A percentile compares a stretch with the other conserved stretches of the same genome.
These are phyloP conservation scores for Acanthosoma haemorrhoidale DNA, from an alignment of 2,888 invertebrate species.

Conservation along the genomic window DNA sequence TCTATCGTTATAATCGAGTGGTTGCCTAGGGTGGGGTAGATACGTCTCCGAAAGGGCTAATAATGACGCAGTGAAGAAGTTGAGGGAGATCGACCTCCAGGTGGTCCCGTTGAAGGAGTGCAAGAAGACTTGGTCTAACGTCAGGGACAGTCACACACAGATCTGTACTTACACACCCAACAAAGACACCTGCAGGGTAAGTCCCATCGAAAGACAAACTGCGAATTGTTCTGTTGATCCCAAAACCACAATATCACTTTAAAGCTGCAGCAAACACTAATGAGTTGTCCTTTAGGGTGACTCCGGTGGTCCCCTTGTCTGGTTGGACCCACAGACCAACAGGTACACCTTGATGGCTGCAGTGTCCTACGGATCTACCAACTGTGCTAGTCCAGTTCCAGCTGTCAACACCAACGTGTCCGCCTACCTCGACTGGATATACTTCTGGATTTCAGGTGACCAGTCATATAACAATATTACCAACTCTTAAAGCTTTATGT, in stretches of 20 bases:
- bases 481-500: too few species aligned
- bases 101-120: background rate
- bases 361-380: background rate
- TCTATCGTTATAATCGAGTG: too few species aligned
- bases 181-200: conserved; percentile 24
- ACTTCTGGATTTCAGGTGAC: background rate
- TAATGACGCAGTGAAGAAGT: background rate
- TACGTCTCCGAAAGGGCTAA: background rate
- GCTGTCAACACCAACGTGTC: conserved; percentile 18
- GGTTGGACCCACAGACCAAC: conserved; percentile 12
- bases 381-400: conserved; percentile 1
- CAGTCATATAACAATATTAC: too few species aligned
- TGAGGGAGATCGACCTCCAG: conserved; percentile 6
- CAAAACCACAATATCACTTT: too few species aligned
- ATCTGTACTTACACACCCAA: conserved; percentile 15
- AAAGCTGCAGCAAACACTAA: too few species aligned
- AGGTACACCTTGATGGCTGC: conserved; percentile 7
- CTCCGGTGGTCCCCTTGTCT: conserved; percentile 17
- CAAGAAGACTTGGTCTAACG: too few species aligned
- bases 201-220: too few species aligned
- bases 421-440: background rate
- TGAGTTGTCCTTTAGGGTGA: too few species aligned
- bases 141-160: too few species aligned
- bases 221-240: too few species aligned
- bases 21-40: background rate